phyloP scores from a whole-genome alignment of 2,113 vertebrate species.

The Hydrolagus affinis region DNA sequence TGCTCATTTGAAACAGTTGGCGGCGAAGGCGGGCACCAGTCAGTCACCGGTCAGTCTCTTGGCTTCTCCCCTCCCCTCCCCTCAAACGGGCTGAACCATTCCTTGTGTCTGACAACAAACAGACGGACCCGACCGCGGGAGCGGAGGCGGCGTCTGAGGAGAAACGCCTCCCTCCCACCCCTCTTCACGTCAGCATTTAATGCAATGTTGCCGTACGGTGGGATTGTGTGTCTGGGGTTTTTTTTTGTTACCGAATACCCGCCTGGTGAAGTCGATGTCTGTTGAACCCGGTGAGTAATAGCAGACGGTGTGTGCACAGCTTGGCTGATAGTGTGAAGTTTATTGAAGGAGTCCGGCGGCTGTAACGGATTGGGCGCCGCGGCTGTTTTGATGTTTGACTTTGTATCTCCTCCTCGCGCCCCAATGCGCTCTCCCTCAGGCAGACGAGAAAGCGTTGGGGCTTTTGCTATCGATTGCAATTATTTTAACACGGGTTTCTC shows the following conservation, averaged over 20 bases:
- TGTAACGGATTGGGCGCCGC: not conserved
- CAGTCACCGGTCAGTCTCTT: too few relatives aligned
- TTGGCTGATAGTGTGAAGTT: not conserved
- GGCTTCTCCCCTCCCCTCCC: too few relatives aligned
- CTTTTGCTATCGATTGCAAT: too few relatives aligned
- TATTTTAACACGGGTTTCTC: too few relatives aligned
- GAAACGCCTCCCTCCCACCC: not conserved
- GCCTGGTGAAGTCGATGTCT: not conserved
- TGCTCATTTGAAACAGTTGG: too few relatives aligned
- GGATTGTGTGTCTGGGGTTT: not conserved
- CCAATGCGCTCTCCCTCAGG: not conserved
- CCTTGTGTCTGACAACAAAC: not conserved
- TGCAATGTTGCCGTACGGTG: not conserved
- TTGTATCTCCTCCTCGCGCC: not conserved
- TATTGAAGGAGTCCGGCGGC: not conserved
- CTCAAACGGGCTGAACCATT: not conserved
- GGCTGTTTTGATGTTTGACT: constrained; percentile 20
- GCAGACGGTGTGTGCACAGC: not conserved
- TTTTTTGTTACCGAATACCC: not conserved
- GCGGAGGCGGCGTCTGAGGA: not conserved
- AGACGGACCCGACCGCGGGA: not conserved
- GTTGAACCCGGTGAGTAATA: not conserved
- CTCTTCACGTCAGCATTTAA: not conserved
- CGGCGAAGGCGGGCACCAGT: too few relatives aligned
- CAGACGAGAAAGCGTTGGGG: too few relatives aligned